A percentile compares a stretch with the other conserved stretches of the same genome.
Evolutionary conservation across 2,888 invertebrate genomes (phyloP).

Genomic region (Loripinus fragilis): DNA sequence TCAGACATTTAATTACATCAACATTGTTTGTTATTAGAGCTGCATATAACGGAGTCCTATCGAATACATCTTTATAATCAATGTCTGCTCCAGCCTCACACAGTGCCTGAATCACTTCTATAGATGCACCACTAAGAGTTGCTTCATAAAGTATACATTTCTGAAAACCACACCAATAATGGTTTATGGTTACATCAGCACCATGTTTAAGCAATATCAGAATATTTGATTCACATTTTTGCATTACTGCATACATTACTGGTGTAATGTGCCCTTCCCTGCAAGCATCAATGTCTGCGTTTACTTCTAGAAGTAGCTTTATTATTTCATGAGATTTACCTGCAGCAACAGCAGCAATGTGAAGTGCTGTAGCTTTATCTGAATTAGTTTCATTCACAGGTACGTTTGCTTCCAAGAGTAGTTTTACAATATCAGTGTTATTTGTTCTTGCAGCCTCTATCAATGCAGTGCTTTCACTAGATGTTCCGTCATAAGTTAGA

Average conservation of each 20-base stretch:
- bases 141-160: slow-evolving; percentile 44
- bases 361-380: slow-evolving; percentile 42
- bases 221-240: slow-evolving; percentile 38
- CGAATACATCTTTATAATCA: slow-evolving; percentile 42
- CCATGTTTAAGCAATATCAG: slow-evolving; percentile 41
- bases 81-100: slow-evolving; percentile 48
- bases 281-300: slow-evolving; percentile 36
- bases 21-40: slow-evolving; percentile 43
- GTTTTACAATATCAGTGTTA: slow-evolving; percentile 41
- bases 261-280: slow-evolving; percentile 47
- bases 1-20: slow-evolving; percentile 43
- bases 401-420: slow-evolving; percentile 42
- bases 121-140: slow-evolving; percentile 26
- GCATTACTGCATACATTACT: slow-evolving; percentile 40
- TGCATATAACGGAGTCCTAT: slow-evolving; percentile 40
- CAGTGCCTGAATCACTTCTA: slow-evolving; percentile 33
- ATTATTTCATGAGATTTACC: slow-evolving; percentile 28
- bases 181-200: slow-evolving; percentile 35
- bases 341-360: slow-evolving; percentile 49
- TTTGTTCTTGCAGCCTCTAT: slow-evolving; percentile 51
- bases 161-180: neutral
- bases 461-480: slow-evolving; percentile 32
- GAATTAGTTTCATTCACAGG: slow-evolving; percentile 46
- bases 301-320: slow-evolving; percentile 41
- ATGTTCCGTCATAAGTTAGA: neutral